A percentile compares a stretch with the other conserved stretches of the same genome.
phyloP scores from a whole-genome alignment of 2,888 invertebrate genomes.

The Epistrophe grossulariae region DNA sequence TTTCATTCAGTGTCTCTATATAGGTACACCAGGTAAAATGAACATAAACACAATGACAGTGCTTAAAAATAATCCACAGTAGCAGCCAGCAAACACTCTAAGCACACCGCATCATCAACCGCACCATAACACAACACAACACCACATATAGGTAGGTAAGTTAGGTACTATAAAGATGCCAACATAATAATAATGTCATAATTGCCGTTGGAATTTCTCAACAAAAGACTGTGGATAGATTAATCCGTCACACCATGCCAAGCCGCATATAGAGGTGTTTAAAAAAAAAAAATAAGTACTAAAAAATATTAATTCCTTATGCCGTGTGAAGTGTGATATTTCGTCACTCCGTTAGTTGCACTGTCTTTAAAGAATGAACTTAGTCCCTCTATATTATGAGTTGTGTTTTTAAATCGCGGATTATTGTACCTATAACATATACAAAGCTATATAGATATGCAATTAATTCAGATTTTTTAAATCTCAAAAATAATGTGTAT shows the following conservation, averaged over 20 bases:
- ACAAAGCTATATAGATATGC: neutral
- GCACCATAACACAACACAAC: neutral
- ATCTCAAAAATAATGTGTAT: constrained; percentile 38
- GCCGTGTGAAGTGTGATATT: constrained; percentile 41
- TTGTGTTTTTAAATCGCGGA: constrained; percentile 16
- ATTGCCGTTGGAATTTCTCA: constrained; percentile 59
- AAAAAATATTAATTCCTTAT: constrained; percentile 45
- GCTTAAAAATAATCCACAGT: constrained; percentile 70
- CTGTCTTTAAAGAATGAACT: constrained; percentile 1
- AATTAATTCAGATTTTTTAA: constrained; percentile 59
- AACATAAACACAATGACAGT: constrained; percentile 36
- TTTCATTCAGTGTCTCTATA: neutral
- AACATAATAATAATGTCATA: constrained; percentile 66
- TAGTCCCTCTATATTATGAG: neutral
- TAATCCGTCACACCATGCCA: constrained; percentile 41
- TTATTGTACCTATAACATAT: neutral
- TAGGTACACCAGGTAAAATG: neutral
- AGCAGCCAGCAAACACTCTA: constrained; percentile 31
- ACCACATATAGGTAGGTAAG: too few species aligned
- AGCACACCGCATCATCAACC: neutral
- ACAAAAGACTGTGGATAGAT: constrained; percentile 31
- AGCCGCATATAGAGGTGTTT: neutral
- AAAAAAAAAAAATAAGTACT: neutral
- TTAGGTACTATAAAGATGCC: constrained; percentile 54
- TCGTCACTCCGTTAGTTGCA: constrained; percentile 51